These are phyloP conservation scores for Procapra przewalskii DNA, from an alignment of 2,113 vertebrate species.

Conservation along the genomic window DNA sequence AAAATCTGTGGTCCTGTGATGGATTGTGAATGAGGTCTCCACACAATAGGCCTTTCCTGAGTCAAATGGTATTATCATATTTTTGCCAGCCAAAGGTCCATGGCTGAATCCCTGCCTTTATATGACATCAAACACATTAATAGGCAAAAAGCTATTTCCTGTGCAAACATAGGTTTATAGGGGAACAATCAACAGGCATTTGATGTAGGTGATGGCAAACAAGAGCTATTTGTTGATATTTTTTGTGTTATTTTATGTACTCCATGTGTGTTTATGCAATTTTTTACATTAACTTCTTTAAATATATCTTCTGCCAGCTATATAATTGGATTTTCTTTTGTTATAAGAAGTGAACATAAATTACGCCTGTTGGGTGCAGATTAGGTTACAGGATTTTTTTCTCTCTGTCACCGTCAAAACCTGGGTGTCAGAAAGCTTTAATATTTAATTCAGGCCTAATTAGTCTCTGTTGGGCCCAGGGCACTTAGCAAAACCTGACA, in stretches of 20 bases:
- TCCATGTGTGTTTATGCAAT: conserved; percentile 46
- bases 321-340: conserved; percentile 86
- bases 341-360: conserved; percentile 84
- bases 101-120: background rate
- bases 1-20: background rate
- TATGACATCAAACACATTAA: conserved; percentile 5
- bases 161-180: conserved; percentile 30
- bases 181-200: conserved; percentile 42
- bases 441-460: conserved; percentile 88
- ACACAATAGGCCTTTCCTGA: background rate
- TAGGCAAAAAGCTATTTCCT: conserved; percentile 50
- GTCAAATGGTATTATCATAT: background rate
- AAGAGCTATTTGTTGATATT: conserved; percentile 53
- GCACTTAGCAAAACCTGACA: conserved; percentile 86
- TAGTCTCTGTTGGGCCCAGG: conserved; percentile 83
- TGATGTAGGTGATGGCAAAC: conserved; percentile 29
- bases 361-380: conserved; percentile 84
- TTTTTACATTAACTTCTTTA: conserved; percentile 81
- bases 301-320: conserved; percentile 78
- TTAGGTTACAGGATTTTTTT: conserved; percentile 85
- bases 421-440: conserved; percentile 84
- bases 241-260: conserved; percentile 57
- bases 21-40: background rate
- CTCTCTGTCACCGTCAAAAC: conserved; percentile 82
- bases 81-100: background rate